phyloP scores from a whole-genome alignment of 2,113 vertebrate genomes.

The Oncorhynchus mykiss region DNA sequence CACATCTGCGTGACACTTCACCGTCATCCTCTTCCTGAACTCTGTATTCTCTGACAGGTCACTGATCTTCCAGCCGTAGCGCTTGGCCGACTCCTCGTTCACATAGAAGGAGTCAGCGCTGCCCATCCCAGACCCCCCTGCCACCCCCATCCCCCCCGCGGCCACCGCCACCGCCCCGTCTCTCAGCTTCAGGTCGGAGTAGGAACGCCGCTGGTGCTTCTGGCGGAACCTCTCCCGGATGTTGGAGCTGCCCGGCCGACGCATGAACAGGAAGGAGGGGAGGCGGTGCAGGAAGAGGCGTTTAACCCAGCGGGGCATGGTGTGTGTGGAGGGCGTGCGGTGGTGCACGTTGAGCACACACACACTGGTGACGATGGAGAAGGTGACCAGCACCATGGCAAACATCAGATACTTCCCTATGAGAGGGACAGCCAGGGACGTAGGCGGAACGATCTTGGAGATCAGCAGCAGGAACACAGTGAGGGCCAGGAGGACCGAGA shows the following conservation, averaged over 20 bases:
- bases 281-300: conserved; percentile 71
- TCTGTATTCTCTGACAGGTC: conserved; percentile 69
- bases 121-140: conserved; percentile 19
- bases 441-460: conserved; percentile 80
- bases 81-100: conserved; percentile 72
- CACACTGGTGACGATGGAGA: conserved; percentile 82
- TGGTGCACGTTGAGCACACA: conserved; percentile 81
- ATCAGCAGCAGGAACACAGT: conserved; percentile 83
- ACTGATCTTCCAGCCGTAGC: conserved; percentile 65
- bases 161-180: conserved; percentile 26
- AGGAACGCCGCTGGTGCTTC: conserved; percentile 62
- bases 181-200: conserved; percentile 52
- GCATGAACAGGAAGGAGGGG: conserved; percentile 76
- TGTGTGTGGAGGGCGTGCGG: conserved; percentile 80
- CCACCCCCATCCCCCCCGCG: conserved; percentile 22
- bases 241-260: conserved; percentile 71
- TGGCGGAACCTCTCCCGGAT: conserved; percentile 68
- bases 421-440: conserved; percentile 79
- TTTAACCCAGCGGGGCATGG: conserved; percentile 79
- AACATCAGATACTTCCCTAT: conserved; percentile 84
- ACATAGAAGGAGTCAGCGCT: conserved; percentile 65
- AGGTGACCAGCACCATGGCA: conserved; percentile 80
- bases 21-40: conserved; percentile 68
- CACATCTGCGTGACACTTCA: conserved; percentile 70
- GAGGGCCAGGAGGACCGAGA: conserved; percentile 78